Conservation (phyloP, 2,113 vertebrate genomes). For the Cairina moschata region DNA sequence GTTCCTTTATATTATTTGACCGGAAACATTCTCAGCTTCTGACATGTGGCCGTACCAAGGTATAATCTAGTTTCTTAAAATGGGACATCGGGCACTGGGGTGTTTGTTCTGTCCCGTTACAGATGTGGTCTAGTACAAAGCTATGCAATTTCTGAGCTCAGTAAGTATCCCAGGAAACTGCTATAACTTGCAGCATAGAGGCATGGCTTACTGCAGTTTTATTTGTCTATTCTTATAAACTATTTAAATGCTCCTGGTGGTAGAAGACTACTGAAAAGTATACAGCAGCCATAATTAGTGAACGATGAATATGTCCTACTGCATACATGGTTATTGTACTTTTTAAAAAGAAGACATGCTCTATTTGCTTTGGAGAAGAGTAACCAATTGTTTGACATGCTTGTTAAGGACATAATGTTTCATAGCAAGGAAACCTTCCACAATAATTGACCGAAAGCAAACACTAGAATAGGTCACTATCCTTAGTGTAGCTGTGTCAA, state of each 20-base stretch:
- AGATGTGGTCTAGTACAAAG: neutral
- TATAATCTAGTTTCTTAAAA: slow-evolving; percentile 35
- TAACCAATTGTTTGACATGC: neutral
- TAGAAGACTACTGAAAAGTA: neutral
- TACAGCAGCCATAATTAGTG: neutral
- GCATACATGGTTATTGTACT: neutral
- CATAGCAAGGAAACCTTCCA: neutral
- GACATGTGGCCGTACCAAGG: slow-evolving; percentile 76
- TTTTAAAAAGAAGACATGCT: neutral
- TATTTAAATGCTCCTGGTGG: neutral
- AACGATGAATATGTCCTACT: neutral
- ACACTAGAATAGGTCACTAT: neutral
- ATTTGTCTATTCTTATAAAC: neutral
- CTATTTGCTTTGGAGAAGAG: neutral
- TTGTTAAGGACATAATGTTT: neutral
- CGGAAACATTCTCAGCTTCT: slow-evolving; percentile 79
- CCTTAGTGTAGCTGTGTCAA: neutral
- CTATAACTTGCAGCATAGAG: neutral
- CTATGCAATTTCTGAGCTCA: neutral
- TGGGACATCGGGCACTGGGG: neutral
- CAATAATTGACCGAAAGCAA: neutral
- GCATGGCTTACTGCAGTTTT: neutral
- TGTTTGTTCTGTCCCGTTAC: neutral
- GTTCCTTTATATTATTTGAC: slow-evolving; percentile 78
- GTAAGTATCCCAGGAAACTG: neutral